Base-by-base conservation (phyloP, 1,140 invertebrate species). In the Drosophila pectinifera region DNA sequence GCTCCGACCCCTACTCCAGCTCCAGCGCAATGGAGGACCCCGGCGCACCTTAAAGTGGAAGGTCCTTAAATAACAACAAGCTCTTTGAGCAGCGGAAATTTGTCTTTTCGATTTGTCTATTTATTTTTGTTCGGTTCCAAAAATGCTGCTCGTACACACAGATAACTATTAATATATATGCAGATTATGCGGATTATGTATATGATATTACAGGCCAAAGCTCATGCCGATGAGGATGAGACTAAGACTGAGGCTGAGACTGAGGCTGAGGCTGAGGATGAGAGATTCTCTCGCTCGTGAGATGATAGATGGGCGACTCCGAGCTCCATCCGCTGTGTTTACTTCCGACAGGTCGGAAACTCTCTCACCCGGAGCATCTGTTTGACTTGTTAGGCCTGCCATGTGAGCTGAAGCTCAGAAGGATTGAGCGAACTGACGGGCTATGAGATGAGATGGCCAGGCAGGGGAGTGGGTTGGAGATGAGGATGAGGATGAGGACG, bases 71-170 rank as follows among this genome's bases (percentile, higher is more conserved):
- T 69, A 56, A 48, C 31, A 67, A 38, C 10, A 38, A 6, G 55
- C 22, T 38, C 65, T 28, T 48, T 16, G 28, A n/a, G 8, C 38
- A 24, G 7, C 10, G 24, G 49, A 28, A 26, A 39, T 62, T 62
- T 70, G 64, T 70, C 67, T 70, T 69, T 70, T 70, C 51, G 51
- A 70, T 57, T 70, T 70, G 64, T 70, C 64, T 70, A 70, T 70
- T 70, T 70, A 70, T 70, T 70, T 70, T 70, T 70, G 64, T 70
- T 70, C 31, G 64, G 18, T 70, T 69, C 39, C 67, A 70, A 70
- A 70, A 70, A 48, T 54, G 34, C 65, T 69, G 42, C 69, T 70
- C 64, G 46, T 69, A 70, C 67, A 70, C 13, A 57, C 42, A 69
- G 18, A 69, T 55, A 69, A 70, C 67, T 70, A 70, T 70, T 70